Evolutionary conservation across 2,113 vertebrate genomes (phyloP).

Genomic region (Origma solitaria): DNA sequence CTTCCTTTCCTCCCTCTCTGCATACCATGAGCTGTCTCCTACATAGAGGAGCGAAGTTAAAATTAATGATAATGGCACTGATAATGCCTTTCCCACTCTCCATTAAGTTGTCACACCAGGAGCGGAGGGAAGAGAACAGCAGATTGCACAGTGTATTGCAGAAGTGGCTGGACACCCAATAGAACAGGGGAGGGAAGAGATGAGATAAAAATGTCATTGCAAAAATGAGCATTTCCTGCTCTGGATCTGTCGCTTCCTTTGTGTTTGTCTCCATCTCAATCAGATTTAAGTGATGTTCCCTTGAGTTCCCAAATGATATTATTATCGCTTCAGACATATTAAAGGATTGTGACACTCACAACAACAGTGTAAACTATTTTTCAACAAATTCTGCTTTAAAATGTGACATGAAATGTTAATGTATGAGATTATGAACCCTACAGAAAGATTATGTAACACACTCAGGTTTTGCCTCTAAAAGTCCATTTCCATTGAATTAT

Average conservation of each 20-base stretch:
- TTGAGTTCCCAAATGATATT: background rate
- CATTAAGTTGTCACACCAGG: background rate
- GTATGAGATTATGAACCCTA: background rate
- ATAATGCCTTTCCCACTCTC: background rate
- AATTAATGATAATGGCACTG: background rate
- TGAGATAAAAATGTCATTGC: background rate
- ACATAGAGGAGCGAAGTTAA: background rate
- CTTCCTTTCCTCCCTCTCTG: background rate
- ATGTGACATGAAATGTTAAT: conserved; percentile 14
- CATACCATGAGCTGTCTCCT: background rate
- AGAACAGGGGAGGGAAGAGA: background rate
- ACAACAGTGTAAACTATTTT: conserved; percentile 39
- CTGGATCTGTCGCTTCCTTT: background rate
- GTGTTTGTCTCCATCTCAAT: background rate
- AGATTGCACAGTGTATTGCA: background rate
- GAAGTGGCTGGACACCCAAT: background rate
- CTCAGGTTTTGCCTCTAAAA: conserved; percentile 54
- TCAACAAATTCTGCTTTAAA: conserved; percentile 37
- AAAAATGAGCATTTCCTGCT: background rate
- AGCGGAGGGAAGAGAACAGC: background rate
- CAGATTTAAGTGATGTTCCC: background rate
- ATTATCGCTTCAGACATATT: background rate
- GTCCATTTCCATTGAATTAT: conserved; percentile 70
- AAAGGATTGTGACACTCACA: background rate
- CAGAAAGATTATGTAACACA: conserved; percentile 47